Conservation (phyloP, 2,113 vertebrate genomes). For the Rhadina sibilatrix region DNA sequence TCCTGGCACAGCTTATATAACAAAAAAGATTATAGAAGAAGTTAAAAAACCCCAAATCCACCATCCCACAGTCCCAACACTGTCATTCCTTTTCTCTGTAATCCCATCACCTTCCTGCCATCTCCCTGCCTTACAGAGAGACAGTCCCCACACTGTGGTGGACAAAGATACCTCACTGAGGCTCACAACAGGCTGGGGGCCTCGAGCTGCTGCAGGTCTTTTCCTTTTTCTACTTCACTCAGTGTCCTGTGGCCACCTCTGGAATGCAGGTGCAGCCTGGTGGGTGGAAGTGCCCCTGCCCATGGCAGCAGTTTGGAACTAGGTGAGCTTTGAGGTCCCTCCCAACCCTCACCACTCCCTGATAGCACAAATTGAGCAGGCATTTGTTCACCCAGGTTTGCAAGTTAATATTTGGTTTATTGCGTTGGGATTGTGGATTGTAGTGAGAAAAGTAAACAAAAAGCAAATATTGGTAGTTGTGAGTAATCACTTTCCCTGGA, state of each 20-base stretch:
- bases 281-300: not conserved
- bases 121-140: rapidly evolving
- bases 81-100: not conserved
- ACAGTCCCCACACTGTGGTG: not conserved
- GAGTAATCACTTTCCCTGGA: not conserved
- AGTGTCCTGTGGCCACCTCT: not conserved
- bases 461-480: not conserved
- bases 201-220: not conserved
- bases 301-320: not conserved
- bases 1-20: not conserved
- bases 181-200: not conserved
- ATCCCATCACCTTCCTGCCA: not conserved
- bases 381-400: not conserved
- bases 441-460: not conserved
- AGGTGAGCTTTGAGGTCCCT: not conserved
- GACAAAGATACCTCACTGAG: not conserved
- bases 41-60: not conserved
- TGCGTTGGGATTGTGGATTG: not conserved
- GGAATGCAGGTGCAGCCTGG: not conserved
- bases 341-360: not conserved
- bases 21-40: not conserved
- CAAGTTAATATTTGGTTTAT: not conserved
- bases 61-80: not conserved
- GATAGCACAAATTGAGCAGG: not conserved
- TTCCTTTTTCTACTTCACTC: not conserved